Evolutionary conservation across 1,140 invertebrate genomes (phyloP), one percentile per base, ranked within the genome.

Genomic region (Chironomus tepperi): DNA sequence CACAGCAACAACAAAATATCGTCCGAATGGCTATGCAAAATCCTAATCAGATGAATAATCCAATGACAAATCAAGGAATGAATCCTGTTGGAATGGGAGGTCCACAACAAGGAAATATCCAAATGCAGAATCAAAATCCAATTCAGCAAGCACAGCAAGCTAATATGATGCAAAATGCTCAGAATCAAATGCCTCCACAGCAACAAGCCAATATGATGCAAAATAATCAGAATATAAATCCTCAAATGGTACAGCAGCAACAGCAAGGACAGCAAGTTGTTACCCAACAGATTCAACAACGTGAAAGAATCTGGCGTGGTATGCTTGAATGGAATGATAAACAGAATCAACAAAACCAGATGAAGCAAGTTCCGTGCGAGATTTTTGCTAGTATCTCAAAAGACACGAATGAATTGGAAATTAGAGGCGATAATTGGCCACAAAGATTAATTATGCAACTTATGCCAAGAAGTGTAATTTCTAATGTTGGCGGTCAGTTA

Each of bases 291-390:
- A 24, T 21, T 15, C 72, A 18, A 42, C 72, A 73, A 43, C 77
- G 79, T 0, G 81, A 81, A 73, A 80, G 79, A 74, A 94, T 96
- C 79, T 96, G 94, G 94, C 88, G 89, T 77, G 95, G 95, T 9
- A 84, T 92, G 0, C 81, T 97, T 3, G 95, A 97, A 83, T 97
- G 94, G 93, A 90, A 94, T 77, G 95, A 97, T 79, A 97, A 96
- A 81, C 86, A 87, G 43, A 91, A 91, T 77, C 65, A 70, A 21
- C 65, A 70, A 10, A 70, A 70, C 19, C 16, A 18, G 19, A 19
- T 21, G 19, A 6, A 16, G 9, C 65, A 70, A 70, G 65, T 70
- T 70, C 65, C 65, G 6, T 70, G 65, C 19, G 16, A 70, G 6
- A 70, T 70, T 19, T 70, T 18, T 10, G 65, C 65, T 1, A 70